A percentile compares a stretch with the other conserved stretches of the same genome.
Conservation (phyloP, 2,797 vertebrate species). For the Mus spretus region DNA sequence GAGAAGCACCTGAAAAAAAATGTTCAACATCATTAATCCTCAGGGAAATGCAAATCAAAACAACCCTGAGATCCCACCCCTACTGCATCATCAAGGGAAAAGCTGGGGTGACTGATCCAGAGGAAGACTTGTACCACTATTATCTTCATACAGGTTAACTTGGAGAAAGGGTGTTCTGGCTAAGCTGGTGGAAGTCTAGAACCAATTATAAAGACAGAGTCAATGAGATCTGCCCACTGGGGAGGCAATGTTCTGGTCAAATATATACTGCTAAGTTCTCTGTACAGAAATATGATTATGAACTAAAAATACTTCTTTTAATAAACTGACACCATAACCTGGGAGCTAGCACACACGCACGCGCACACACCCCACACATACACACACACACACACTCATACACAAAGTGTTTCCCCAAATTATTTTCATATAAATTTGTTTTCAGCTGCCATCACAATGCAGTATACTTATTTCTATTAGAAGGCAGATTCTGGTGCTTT, state of each 20-base stretch:
- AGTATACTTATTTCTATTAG: neutral
- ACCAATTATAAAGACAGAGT: neutral
- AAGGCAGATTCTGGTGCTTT: neutral
- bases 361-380: neutral
- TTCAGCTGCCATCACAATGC: neutral
- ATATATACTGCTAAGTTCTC: neutral
- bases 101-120: too few relatives aligned
- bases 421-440: neutral
- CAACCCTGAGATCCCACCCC: too few relatives aligned
- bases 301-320: conserved; percentile 6
- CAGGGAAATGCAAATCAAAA: too few relatives aligned
- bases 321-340: neutral
- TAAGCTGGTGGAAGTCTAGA: neutral
- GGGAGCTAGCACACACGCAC: neutral
- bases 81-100: neutral
- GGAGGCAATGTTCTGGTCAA: neutral
- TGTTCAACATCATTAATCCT: too few relatives aligned
- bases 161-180: neutral
- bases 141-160: neutral
- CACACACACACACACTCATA: neutral
- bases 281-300: neutral
- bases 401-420: neutral
- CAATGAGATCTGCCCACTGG: neutral
- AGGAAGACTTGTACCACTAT: too few relatives aligned
- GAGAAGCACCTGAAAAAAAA: too few relatives aligned